phyloP scores from a whole-genome alignment of 2,797 vertebrate species.

The Bufotes viridis region DNA sequence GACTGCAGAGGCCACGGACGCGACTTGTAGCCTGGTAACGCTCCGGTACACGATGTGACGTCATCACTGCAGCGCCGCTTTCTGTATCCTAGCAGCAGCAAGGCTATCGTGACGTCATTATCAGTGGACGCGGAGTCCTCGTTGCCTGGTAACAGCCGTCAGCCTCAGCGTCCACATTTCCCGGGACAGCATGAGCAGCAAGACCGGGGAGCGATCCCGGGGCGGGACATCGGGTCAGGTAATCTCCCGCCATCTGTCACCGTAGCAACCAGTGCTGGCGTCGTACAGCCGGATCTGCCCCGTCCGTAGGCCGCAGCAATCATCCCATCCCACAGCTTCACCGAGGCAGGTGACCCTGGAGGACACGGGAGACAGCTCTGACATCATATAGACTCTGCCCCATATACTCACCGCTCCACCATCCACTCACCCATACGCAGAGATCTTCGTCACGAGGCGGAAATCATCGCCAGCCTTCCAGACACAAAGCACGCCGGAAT shows the following conservation, averaged over 20 bases:
- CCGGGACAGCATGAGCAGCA: background rate
- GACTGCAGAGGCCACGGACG: background rate
- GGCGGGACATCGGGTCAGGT: background rate
- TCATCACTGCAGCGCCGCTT: background rate
- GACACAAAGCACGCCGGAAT: conserved; percentile 83
- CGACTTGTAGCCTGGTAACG: background rate
- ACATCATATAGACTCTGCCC: background rate
- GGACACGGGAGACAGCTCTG: background rate
- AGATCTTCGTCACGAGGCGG: conserved; percentile 82
- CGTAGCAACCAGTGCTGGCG: conserved; percentile 5
- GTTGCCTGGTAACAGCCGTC: background rate
- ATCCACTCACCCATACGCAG: conserved; percentile 82
- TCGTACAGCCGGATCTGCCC: conserved; percentile 51
- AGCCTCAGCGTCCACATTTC: background rate
- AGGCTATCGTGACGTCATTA: background rate
- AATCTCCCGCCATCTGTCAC: background rate
- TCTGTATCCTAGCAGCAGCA: background rate
- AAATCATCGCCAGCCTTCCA: conserved; percentile 90
- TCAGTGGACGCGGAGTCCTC: background rate
- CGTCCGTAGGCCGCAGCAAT: conserved; percentile 62
- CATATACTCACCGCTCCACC: background rate
- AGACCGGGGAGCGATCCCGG: background rate
- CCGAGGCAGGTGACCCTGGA: conserved; percentile 84
- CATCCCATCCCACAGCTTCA: conserved; percentile 89
- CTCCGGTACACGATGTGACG: background rate